Evolutionary conservation across 2,113 vertebrate species (phyloP).

Genomic region (Hemichromis elongatus): DNA sequence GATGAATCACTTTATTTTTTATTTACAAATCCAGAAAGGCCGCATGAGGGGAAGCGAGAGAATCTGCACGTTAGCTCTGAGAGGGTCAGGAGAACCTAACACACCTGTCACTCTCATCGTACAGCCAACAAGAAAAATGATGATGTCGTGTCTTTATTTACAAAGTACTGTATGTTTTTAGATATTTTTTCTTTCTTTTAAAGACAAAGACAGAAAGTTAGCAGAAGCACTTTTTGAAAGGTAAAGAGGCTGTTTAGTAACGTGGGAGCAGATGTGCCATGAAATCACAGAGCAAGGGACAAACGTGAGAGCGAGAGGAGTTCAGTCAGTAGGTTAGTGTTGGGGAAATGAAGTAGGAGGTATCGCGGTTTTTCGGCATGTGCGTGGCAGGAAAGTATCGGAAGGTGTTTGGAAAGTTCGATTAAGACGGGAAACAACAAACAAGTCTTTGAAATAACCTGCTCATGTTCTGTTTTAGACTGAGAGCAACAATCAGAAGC

Average conservation of each 20-base stretch:
- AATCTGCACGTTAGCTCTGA: slow-evolving; percentile 31
- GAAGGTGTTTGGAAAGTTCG: slow-evolving; percentile 36
- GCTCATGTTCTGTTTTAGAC: slow-evolving; percentile 3
- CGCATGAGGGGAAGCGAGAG: slow-evolving; percentile 26
- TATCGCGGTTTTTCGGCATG: not conserved
- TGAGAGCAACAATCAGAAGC: slow-evolving; percentile 55
- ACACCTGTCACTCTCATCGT: slow-evolving; percentile 82
- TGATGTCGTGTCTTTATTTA: slow-evolving; percentile 76
- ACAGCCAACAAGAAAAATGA: slow-evolving; percentile 7
- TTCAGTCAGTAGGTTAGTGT: not conserved
- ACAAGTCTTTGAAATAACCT: slow-evolving; percentile 10
- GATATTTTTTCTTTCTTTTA: slow-evolving; percentile 4
- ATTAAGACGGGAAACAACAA: not conserved
- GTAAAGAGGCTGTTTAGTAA: slow-evolving; percentile 31
- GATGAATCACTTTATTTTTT: slow-evolving; percentile 26
- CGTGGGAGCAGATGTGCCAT: slow-evolving; percentile 62
- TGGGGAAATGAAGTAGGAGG: not conserved
- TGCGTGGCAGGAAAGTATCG: not conserved
- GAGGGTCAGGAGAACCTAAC: slow-evolving; percentile 82
- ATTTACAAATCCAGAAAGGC: slow-evolving; percentile 5
- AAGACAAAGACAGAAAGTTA: slow-evolving; percentile 65
- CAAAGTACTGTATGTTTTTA: slow-evolving; percentile 91
- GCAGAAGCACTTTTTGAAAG: slow-evolving; percentile 84
- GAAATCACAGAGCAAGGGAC: slow-evolving; percentile 81
- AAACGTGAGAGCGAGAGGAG: slow-evolving; percentile 79